Evolutionary conservation across 30 jellyfish, hydroid and myxozoan species (phyloP).

Genomic region (Aurelia coerulea): DNA sequence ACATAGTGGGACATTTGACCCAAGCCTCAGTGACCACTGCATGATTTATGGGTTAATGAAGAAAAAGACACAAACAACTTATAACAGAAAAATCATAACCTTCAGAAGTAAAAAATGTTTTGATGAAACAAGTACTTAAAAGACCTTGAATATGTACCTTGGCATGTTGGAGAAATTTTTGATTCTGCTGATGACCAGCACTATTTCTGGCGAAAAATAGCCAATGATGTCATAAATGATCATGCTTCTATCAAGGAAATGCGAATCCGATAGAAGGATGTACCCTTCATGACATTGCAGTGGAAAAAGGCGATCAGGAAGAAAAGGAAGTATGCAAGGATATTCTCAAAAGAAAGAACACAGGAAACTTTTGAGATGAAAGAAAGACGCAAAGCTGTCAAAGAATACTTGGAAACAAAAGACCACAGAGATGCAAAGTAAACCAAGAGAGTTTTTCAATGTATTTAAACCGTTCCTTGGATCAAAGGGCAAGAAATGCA

Average conservation of each 20-base stretch:
- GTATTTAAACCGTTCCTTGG: too few relatives aligned
- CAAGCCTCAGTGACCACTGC: conserved; percentile 35
- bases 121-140: neutral
- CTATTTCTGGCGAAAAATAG: conserved; percentile 17
- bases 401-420: too few relatives aligned
- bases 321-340: conserved; percentile 20
- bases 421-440: too few relatives aligned
- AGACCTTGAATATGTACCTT: conserved; percentile 26
- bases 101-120: conserved; percentile 4
- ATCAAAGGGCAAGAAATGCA: too few relatives aligned
- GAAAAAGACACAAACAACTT: conserved; percentile 9
- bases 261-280: conserved; percentile 32
- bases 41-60: conserved; percentile 30
- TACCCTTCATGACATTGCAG: conserved; percentile 20
- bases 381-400: conserved; percentile 1
- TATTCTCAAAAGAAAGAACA: conserved; percentile 20
- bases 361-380: conserved; percentile 14
- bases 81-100: conserved; percentile 14
- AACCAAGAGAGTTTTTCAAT: too few relatives aligned
- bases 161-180: conserved; percentile 29
- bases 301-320: conserved; percentile 32
- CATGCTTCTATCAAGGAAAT: conserved; percentile 20
- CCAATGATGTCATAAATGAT: conserved; percentile 19
- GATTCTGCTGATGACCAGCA: conserved; percentile 1
- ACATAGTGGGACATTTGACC: neutral